phyloP scores from a whole-genome alignment of 2,113 vertebrate species.

The Pycnonotus jocosus region DNA sequence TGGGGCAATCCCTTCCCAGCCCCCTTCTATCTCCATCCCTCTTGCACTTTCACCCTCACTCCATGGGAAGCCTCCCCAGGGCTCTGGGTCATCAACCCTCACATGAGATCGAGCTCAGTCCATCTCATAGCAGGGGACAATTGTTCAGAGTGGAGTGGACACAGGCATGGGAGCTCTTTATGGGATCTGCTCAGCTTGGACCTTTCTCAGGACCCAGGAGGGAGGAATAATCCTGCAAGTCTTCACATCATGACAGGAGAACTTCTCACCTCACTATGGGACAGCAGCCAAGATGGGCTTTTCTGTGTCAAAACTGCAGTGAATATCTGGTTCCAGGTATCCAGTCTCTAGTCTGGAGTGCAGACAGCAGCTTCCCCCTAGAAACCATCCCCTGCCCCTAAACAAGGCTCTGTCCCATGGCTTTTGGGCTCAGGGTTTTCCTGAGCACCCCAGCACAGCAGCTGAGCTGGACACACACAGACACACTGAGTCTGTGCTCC shows the following conservation, averaged over 20 bases:
- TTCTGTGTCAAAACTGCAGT: background rate
- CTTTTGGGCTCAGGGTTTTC: background rate
- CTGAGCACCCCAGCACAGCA: background rate
- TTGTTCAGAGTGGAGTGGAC: background rate
- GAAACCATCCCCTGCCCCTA: background rate
- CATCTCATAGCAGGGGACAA: background rate
- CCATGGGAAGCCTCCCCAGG: background rate
- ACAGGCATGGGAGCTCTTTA: background rate
- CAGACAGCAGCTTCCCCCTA: background rate
- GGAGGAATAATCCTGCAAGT: background rate
- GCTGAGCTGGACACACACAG: background rate
- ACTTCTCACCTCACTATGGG: background rate
- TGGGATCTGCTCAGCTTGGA: background rate
- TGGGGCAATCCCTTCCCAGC: accelerated
- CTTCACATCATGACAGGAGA: accelerated
- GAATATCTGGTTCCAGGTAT: background rate
- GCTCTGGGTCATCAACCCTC: background rate
- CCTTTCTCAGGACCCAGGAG: background rate
- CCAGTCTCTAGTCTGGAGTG: background rate
- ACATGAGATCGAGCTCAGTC: background rate
- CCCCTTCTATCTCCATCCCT: background rate
- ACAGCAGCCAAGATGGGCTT: background rate
- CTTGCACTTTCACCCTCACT: background rate
- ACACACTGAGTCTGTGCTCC: accelerated
- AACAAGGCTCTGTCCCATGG: background rate